phyloP scores from a whole-genome alignment of 2,113 vertebrate species.

The Nycticebus coucang region DNA sequence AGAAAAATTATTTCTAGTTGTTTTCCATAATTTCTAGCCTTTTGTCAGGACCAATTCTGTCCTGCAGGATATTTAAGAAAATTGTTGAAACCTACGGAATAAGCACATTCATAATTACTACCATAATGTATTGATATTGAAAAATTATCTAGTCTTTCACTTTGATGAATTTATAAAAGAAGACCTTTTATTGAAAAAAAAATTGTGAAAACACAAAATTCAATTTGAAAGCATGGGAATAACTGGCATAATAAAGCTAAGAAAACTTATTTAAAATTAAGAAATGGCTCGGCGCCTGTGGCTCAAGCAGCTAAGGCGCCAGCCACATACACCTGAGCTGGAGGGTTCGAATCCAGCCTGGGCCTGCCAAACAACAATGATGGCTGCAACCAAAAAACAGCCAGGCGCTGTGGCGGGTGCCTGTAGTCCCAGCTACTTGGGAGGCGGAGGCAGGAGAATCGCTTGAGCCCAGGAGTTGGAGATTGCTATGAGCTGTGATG shows the following conservation, averaged over 20 bases:
- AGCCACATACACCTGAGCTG: too few species aligned
- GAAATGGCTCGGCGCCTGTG: too few species aligned
- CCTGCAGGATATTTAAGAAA: conserved; percentile 6
- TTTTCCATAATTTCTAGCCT: conserved; percentile 37
- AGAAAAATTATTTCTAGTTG: conserved; percentile 8
- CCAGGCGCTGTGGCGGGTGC: too few species aligned
- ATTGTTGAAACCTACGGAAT: not conserved
- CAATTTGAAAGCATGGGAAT: conserved; percentile 46
- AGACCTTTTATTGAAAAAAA: not conserved
- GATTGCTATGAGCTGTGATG: too few species aligned
- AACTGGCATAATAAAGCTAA: not conserved
- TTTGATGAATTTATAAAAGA: conserved; percentile 19
- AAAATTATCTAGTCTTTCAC: not conserved
- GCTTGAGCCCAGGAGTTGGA: too few species aligned
- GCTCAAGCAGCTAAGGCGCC: too few species aligned
- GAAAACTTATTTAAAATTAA: not conserved
- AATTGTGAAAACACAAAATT: not conserved
- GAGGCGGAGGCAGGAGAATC: too few species aligned
- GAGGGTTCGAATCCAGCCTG: too few species aligned
- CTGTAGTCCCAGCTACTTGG: too few species aligned
- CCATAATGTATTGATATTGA: not conserved
- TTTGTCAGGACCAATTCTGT: not conserved
- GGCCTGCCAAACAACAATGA: too few species aligned
- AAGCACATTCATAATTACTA: conserved; percentile 23
- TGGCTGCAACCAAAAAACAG: too few species aligned